Conservation (phyloP, 2,888 invertebrate species). For the Athetis lepigone region DNA sequence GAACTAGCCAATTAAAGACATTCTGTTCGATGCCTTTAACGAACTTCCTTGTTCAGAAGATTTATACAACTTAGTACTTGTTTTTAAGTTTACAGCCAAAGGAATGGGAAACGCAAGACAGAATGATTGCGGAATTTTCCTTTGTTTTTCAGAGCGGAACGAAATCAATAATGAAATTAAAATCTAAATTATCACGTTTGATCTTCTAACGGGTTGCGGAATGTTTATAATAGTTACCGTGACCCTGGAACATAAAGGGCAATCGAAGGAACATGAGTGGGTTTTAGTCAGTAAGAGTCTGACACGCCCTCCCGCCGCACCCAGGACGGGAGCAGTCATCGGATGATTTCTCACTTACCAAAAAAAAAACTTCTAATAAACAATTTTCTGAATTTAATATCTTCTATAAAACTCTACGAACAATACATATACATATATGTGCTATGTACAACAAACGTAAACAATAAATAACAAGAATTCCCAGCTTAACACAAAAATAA, state of each 20-base stretch:
- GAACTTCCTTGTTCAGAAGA: conserved; percentile 38
- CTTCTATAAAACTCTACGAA: neutral
- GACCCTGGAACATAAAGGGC: too few relatives aligned
- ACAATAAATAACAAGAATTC: conserved; percentile 40
- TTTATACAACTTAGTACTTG: conserved; percentile 43
- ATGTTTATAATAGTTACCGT: too few relatives aligned
- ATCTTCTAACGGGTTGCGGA: too few relatives aligned
- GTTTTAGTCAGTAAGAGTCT: too few relatives aligned
- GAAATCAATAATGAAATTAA: neutral
- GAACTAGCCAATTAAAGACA: conserved; percentile 58
- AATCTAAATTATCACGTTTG: too few relatives aligned
- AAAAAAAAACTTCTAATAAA: neutral
- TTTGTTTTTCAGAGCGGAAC: neutral
- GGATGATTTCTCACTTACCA: too few relatives aligned
- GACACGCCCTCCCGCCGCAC: too few relatives aligned
- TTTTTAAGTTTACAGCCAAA: conserved; percentile 32
- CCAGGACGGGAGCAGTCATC: too few relatives aligned
- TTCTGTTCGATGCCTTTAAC: conserved; percentile 46
- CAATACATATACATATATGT: conserved; percentile 21
- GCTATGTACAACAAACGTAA: conserved; percentile 31
- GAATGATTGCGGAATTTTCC: neutral
- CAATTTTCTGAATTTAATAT: conserved; percentile 9
- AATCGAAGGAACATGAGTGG: too few relatives aligned
- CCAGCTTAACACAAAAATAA: conserved; percentile 46
- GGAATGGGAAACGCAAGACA: neutral